Conservation (phyloP, 2,888 invertebrate genomes). For the Drosophila austrosaltans region DNA sequence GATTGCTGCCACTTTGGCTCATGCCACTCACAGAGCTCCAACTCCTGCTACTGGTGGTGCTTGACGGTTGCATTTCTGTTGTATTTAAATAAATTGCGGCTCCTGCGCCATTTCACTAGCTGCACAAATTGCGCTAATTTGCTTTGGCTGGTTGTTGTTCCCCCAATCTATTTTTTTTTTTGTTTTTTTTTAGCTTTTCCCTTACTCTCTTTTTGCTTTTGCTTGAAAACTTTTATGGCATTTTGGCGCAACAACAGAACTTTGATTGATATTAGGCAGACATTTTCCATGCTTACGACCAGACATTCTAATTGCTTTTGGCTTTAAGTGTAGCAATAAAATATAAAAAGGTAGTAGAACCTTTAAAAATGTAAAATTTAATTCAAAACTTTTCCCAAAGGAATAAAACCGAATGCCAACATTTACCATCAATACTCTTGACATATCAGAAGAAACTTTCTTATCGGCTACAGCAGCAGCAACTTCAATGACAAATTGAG, state of each 20-base stretch:
- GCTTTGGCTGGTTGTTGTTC: slow-evolving; percentile 59
- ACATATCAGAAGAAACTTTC: slow-evolving; percentile 70
- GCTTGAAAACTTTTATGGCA: slow-evolving; percentile 44
- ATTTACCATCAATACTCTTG: slow-evolving; percentile 68
- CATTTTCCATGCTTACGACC: slow-evolving; percentile 23
- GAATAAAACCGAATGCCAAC: slow-evolving; percentile 48
- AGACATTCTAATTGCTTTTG: slow-evolving; percentile 39
- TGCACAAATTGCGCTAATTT: slow-evolving; percentile 72
- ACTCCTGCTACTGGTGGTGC: not conserved
- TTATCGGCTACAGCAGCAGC: slow-evolving; percentile 68
- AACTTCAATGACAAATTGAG: slow-evolving; percentile 77
- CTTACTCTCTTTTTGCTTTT: slow-evolving; percentile 14
- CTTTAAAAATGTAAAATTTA: slow-evolving; percentile 15
- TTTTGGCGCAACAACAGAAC: slow-evolving; percentile 29
- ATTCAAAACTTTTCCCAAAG: slow-evolving; percentile 24
- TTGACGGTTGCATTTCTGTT: slow-evolving; percentile 54
- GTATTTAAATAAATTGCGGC: slow-evolving; percentile 66
- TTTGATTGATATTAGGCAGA: slow-evolving; percentile 58
- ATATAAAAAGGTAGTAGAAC: slow-evolving; percentile 16
- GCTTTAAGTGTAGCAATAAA: not conserved
- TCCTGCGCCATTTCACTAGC: slow-evolving; percentile 53
- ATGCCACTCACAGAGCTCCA: not conserved
- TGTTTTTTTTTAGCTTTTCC: not conserved
- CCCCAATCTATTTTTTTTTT: not conserved
- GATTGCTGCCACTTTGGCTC: slow-evolving; percentile 15